These are phyloP conservation scores for Acrossocheilus fasciatus DNA, from an alignment of 2,797 vertebrate genomes.

Conservation along the genomic window DNA sequence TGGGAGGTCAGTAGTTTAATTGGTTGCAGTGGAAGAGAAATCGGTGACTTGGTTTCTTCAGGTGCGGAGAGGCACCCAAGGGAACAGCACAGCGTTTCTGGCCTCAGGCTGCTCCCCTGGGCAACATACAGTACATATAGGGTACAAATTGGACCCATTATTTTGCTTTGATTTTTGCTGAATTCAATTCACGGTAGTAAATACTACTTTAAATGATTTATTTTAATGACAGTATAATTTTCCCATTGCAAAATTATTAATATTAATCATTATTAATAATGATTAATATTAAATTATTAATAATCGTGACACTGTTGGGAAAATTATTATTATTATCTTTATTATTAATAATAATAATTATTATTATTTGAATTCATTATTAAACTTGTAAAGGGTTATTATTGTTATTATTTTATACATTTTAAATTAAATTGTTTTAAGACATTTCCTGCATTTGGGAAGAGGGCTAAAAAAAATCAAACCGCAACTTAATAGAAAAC, in stretches of 20 bases:
- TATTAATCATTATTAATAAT: too few species aligned
- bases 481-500: not conserved
- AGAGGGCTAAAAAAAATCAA: not conserved
- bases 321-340: too few species aligned
- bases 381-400: not conserved
- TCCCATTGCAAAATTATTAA: too few species aligned
- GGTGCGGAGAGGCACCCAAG: slow-evolving; percentile 21
- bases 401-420: not conserved
- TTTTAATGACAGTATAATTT: not conserved
- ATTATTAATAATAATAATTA: too few species aligned
- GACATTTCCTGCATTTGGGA: not conserved
- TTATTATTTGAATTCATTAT: too few species aligned
- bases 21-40: slow-evolving; percentile 21
- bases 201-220: not conserved
- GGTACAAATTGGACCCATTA: not conserved
- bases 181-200: not conserved
- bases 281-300: not conserved
- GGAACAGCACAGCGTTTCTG: not conserved
- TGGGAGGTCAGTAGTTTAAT: slow-evolving; percentile 40
- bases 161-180: not conserved
- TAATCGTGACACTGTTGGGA: not conserved
- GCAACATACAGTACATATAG: not conserved
- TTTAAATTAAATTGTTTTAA: not conserved
- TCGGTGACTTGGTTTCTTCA: slow-evolving; percentile 22
- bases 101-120: slow-evolving; percentile 20